phyloP scores from a whole-genome alignment of 2,113 vertebrate genomes.

The Chaetops frenatus region DNA sequence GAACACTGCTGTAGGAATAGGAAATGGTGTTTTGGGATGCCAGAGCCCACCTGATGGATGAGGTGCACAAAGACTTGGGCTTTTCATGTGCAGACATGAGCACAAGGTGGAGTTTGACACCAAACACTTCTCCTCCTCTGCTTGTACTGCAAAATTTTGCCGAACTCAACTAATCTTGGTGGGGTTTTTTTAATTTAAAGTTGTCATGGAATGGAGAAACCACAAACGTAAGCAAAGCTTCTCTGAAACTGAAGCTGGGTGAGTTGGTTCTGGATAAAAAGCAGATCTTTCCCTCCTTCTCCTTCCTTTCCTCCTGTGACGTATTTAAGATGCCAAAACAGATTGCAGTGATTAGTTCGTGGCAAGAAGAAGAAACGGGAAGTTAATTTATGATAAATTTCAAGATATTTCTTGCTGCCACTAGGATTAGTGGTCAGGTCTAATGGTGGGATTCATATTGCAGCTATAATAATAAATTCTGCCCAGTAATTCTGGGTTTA shows the following conservation, averaged over 20 bases:
- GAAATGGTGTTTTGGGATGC: not conserved
- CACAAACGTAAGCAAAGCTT: not conserved
- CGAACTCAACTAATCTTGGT: not conserved
- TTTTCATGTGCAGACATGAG: rapidly evolving
- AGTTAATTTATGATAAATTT: not conserved
- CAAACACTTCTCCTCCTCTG: not conserved
- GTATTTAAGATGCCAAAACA: not conserved
- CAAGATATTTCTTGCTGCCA: not conserved
- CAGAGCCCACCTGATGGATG: not conserved
- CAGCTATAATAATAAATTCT: not conserved
- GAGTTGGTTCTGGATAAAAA: not conserved
- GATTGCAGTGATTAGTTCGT: not conserved
- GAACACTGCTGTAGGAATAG: not conserved
- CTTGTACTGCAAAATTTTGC: not conserved
- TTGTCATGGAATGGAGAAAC: not conserved
- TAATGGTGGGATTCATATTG: not conserved
- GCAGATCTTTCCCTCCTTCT: not conserved
- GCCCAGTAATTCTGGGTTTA: not conserved
- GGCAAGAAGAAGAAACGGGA: not conserved
- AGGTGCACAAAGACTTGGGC: not conserved
- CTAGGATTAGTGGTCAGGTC: not conserved
- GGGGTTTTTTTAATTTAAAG: not conserved
- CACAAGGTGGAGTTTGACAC: not conserved
- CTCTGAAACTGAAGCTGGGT: not conserved
- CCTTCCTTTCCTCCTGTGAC: not conserved